Evolutionary conservation across 2,113 vertebrate species (phyloP), one percentile per base, ranked within the genome.

Genomic region (Ifrita kowaldi): DNA sequence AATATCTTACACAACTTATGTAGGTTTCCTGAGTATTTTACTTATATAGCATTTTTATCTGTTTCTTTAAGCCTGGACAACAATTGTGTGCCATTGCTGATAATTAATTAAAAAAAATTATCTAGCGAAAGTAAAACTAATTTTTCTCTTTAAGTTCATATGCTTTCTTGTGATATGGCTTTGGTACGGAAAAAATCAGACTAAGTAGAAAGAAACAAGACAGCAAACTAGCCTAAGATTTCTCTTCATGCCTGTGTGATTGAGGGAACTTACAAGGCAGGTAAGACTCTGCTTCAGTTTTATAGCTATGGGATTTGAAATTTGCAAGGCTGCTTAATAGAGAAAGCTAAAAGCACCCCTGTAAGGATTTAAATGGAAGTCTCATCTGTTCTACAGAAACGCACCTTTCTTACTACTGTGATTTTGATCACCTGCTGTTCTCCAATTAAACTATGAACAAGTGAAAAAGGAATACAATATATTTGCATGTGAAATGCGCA

Each of bases 351-450:
- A 95, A 93, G 42, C 71, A 82, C 32, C 63, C 81, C 82, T 91
- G 68, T 84, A 90, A 78, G 76, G 83, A 84, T 93, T 87, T 94
- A 88, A 94, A 95, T 75, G 64, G 47, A 46, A 91, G 56, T 47
- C 68, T 95, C 71, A 93, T 93, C 79, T 95, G 82, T 89, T 96
- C 90, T 86, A 57, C 76, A 80, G 52, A 93, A 95, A 84, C 20
- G 44, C 4, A 94, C 95, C 88, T 96, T 94, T 91, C 79, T 78
- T 81, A 93, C 71, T 74, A 64, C 64, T 81, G 71, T 87, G 85
- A 90, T 86, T 96, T 91, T 90, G 95, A 96, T 93, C 95, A 93
- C 90, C 95, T 86, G 95, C 95, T 97, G 87, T 93, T 96, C 90
- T 91, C 50, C 95, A 95, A 81, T 91, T 96, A 96, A 96, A 93